Conservation (phyloP, 2,113 vertebrate species). For the Phasianus colchicus region DNA sequence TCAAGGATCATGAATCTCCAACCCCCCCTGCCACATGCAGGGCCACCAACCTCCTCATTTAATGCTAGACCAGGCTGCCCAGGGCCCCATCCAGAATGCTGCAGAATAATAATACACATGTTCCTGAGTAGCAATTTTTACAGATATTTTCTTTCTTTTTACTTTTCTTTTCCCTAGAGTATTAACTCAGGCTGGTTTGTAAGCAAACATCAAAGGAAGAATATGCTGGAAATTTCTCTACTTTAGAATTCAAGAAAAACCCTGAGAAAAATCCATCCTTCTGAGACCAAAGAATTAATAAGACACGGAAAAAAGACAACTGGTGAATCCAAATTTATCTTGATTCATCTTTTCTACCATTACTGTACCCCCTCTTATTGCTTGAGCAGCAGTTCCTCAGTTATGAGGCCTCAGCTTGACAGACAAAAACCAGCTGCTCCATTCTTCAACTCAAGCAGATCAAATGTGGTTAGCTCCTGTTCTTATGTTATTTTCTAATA, state of each 20-base stretch:
- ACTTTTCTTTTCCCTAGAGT: neutral
- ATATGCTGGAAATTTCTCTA: accelerated
- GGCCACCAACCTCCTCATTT: no score
- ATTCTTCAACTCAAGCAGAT: neutral
- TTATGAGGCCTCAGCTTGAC: neutral
- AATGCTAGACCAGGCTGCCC: no score
- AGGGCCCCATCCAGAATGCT: no score
- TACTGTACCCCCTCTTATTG: neutral
- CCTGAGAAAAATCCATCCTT: neutral
- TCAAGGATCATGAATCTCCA: no score
- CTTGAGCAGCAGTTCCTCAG: neutral
- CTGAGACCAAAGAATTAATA: neutral
- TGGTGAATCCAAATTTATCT: neutral
- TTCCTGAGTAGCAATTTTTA: neutral
- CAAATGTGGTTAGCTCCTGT: accelerated
- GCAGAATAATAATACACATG: neutral
- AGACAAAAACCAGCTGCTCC: neutral
- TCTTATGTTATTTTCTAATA: neutral
- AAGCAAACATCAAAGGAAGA: neutral
- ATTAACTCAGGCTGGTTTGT: neutral
- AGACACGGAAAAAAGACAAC: neutral
- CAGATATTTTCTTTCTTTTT: neutral
- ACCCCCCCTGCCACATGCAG: no score
- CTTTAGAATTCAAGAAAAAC: neutral
- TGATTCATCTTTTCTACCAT: neutral